Evolutionary conservation across 2,888 invertebrate genomes (phyloP).

Genomic region (Volucella zonaria): DNA sequence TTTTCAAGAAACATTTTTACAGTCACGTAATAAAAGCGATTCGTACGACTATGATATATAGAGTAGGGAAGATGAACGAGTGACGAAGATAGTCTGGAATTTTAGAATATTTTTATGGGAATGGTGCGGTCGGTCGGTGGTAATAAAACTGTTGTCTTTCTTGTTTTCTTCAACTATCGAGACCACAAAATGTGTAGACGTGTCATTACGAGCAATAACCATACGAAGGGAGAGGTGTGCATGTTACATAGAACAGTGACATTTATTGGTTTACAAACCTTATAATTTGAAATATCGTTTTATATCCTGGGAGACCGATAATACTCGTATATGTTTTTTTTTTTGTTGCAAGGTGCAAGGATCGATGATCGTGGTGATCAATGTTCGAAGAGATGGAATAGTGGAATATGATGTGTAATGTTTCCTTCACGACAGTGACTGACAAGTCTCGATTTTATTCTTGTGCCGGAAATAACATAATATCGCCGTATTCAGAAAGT

Average conservation of each 20-base stretch:
- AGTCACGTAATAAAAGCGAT: constrained; percentile 51
- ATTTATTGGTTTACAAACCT: constrained; percentile 42
- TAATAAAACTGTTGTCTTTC: constrained; percentile 19
- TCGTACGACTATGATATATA: constrained; percentile 10
- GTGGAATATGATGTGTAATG: neutral
- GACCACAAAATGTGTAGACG: constrained; percentile 15
- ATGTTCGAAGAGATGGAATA: neutral
- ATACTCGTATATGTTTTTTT: neutral
- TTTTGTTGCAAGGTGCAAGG: constrained; percentile 10
- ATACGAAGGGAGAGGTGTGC: constrained; percentile 1
- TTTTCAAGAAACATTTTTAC: constrained; percentile 37
- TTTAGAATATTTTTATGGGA: constrained; percentile 54
- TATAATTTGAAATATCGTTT: constrained; percentile 30
- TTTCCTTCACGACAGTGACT: neutral
- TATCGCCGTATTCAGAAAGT: too few relatives aligned
- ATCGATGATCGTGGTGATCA: too few relatives aligned
- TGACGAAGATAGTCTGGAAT: constrained; percentile 7
- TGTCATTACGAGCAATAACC: constrained; percentile 46
- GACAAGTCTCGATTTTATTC: too few relatives aligned
- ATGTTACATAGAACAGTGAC: constrained; percentile 40
- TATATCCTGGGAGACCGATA: neutral
- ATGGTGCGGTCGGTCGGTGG: constrained; percentile 21
- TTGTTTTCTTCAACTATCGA: constrained; percentile 32
- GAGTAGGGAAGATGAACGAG: neutral
- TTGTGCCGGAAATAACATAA: too few relatives aligned